Evolutionary conservation across 2,113 vertebrate genomes (phyloP), one percentile per base, ranked within the genome.

Genomic region (Entomyzon cyanotis): DNA sequence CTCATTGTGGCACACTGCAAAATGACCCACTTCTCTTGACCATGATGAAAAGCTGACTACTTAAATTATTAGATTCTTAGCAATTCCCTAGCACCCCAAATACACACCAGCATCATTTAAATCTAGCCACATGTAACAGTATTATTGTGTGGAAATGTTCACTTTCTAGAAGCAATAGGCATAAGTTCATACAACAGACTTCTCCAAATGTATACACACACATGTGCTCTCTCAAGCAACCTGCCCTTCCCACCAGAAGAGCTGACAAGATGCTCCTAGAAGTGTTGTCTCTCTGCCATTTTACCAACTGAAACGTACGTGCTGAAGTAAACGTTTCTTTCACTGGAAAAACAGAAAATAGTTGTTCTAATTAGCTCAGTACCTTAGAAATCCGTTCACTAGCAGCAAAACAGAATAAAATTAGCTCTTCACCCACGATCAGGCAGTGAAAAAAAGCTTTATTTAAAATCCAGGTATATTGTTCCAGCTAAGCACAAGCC

Each of bases 381-480:
- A 56, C 53, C 18, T 62, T 28, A 84, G 28, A 71, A 89, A 79
- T 73, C 23, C 23, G 2, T 31, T 85, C 70, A 63, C 62, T 79
- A 80, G 77, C 7, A 15, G 53, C 78, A 94, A 85, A 94, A 56
- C 41, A 87, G 81, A 92, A 25, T 50, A 87, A 91, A 94, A 93
- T 60, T 14, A 87, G 84, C 46, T 89, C 67, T 84, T 93, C 62
- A 53, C 23, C 70, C 74, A 69, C 5, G 25, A 69, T 24, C 41
- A 33, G 41, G 31, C 89, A 89, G 41, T 31, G 31, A 93, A 91
- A 87, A 88, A 91, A 41, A 42, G 19, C 33, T 79, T 73, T 82
- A 76, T 74, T 95, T 94, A 76, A 77, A 91, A 55, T 68, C 63
- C 78, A 94, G 84, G 75, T 95, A 83, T 53, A 90, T 69, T 85